Evolutionary conservation across 2,113 vertebrate species (phyloP), one percentile per base, ranked within the genome.

Genomic region (Phasianus colchicus): DNA sequence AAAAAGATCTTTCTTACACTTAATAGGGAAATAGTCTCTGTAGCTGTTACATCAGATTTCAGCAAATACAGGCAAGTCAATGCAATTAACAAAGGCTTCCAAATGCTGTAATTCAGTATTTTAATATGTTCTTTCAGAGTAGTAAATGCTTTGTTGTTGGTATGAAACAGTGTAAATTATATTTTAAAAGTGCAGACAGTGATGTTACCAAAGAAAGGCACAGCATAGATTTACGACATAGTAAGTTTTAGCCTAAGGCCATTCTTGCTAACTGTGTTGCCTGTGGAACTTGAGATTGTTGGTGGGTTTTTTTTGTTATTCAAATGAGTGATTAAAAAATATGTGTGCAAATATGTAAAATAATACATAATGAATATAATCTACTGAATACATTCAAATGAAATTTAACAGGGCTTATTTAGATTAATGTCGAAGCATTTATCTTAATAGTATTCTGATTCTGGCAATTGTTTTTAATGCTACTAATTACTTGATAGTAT

Each of bases 401-500:
- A 60, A 66, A 77, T 89, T 83, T 93, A 78, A 50, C 25, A 36
- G 34, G 8, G 3, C 27, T 75, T 71, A 15, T 93, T 92, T 67
- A 60, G 55, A 14, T 67, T 13, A 36, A 15, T 66, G 20, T 30
- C 88, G 64, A 79, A 55, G 43, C 45, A 61, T 47, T 77, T 77
- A 76, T 67, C 32, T 75, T 58, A 80, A 22, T 24, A 57, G 21
- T 48, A 61, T 27, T 69, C 7, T 7, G 43, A 38, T 52, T 78
- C n/a, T 76, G 63, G 38, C 42, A 79, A n/a, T 72, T 90, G 38
- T 34, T 91, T 78, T 77, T 87, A 70, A 40, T 57, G 61, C 70
- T 95, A 13, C 64, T 93, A 70, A 67, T 92, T 84, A 69, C 66
- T 64, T 71, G 25, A 65, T 69, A 69, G 91, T 94, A 84, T 83